Conservation (phyloP, 2,797 vertebrate genomes). For the Manis javanica region DNA sequence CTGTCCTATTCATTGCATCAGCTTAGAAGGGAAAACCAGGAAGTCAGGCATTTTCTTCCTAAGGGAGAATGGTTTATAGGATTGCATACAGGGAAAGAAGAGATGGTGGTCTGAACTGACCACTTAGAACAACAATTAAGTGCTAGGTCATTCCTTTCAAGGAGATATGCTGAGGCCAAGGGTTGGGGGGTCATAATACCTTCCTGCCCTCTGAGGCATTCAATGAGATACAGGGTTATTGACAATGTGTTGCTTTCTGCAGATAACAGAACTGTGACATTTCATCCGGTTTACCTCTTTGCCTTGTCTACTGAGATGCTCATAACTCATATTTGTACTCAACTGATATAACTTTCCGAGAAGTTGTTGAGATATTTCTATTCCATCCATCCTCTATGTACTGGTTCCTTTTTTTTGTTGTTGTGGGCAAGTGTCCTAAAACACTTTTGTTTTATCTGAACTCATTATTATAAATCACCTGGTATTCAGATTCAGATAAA, state of each 20-base stretch:
- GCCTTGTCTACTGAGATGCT: background rate
- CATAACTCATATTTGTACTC: background rate
- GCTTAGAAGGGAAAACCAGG: background rate
- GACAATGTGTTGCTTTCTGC: background rate
- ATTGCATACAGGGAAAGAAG: background rate
- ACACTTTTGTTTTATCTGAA: background rate
- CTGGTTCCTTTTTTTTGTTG: background rate
- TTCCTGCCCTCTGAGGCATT: background rate
- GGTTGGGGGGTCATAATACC: background rate
- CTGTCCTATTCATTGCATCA: background rate
- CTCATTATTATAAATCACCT: background rate
- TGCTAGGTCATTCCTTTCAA: background rate
- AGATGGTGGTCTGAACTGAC: background rate
- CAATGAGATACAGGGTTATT: background rate
- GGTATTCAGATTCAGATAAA: background rate
- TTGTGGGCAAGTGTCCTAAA: background rate
- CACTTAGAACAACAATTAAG: background rate
- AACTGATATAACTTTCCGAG: background rate
- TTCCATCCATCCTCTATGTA: background rate
- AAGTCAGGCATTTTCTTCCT: background rate
- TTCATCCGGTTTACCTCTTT: background rate
- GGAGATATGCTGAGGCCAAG: background rate
- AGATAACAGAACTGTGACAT: background rate
- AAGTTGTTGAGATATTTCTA: background rate
- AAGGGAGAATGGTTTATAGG: background rate